These are phyloP conservation scores for Merluccius polli DNA, from an alignment of 2,797 vertebrate genomes.

Conservation along the genomic window DNA sequence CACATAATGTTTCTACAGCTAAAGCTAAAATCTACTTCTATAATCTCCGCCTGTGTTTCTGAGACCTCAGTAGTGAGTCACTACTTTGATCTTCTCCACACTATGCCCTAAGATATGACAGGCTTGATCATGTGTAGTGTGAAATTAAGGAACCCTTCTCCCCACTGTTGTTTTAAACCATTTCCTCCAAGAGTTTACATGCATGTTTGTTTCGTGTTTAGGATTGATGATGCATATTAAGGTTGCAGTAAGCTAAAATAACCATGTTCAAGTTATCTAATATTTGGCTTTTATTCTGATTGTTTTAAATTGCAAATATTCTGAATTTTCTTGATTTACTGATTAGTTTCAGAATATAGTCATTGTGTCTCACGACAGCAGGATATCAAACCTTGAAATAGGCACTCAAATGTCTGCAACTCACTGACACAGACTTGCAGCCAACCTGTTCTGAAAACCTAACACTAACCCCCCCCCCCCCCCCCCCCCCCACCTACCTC, in stretches of 20 bases:
- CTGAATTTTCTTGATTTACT: background rate
- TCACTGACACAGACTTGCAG: background rate
- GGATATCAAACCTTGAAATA: background rate
- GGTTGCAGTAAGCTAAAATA: background rate
- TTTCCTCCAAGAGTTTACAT: background rate
- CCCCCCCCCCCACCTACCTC: background rate
- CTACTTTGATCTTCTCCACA: background rate
- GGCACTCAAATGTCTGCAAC: background rate
- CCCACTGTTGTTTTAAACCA: background rate
- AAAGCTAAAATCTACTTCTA: background rate
- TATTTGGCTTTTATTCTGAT: background rate
- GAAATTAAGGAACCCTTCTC: background rate
- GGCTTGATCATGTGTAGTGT: background rate
- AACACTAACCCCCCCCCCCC: background rate
- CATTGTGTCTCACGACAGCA: background rate
- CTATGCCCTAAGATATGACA: background rate
- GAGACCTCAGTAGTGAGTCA: background rate
- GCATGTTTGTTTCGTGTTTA: background rate
- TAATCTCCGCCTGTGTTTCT: background rate
- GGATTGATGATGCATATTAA: background rate
- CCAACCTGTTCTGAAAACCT: background rate
- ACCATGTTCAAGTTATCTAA: background rate
- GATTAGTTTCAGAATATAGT: background rate
- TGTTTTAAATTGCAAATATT: background rate
- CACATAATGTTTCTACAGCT: background rate